A percentile compares a stretch with the other conserved stretches of the same genome.
These are phyloP conservation scores for Frankliniella fusca DNA, from an alignment of 2,888 invertebrate species.

Conservation along the genomic window DNA sequence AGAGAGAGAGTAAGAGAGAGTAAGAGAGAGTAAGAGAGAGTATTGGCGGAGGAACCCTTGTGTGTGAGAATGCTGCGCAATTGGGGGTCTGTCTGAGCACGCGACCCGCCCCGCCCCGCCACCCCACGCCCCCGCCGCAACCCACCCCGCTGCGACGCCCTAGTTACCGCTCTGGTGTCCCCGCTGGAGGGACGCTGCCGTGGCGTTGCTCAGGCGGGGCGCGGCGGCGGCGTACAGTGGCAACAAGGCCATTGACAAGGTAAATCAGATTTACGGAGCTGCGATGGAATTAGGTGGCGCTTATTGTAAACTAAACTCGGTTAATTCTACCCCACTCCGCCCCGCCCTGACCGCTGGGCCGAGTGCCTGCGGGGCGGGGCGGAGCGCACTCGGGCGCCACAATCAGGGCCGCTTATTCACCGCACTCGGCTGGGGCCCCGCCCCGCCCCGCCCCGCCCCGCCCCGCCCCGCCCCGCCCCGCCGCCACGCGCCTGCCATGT, in stretches of 20 bases:
- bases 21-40: too few relatives aligned
- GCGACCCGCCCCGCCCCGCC: slow-evolving; percentile 13
- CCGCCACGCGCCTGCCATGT: background rate
- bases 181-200: too few relatives aligned
- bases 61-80: slow-evolving; percentile 10
- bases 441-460: background rate
- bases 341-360: slow-evolving; percentile 27
- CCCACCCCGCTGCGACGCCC: slow-evolving; percentile 36
- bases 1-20: too few relatives aligned
- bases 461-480: background rate
- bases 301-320: slow-evolving; percentile 55
- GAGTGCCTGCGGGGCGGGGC: too few relatives aligned
- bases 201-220: slow-evolving; percentile 40
- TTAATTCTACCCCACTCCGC: slow-evolving; percentile 45
- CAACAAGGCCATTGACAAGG: slow-evolving; percentile 38
- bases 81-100: slow-evolving; percentile 28
- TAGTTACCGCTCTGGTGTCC: slow-evolving; percentile 38
- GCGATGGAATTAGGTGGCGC: slow-evolving; percentile 53
- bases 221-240: slow-evolving; percentile 46
- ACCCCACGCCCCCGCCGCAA: slow-evolving; percentile 38
- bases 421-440: background rate
- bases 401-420: too few relatives aligned
- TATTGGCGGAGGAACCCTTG: background rate
- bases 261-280: slow-evolving; percentile 52
- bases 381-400: too few relatives aligned